These are phyloP conservation scores for Ctenosaura bakeri DNA, from an alignment of 2,797 vertebrate species.

Conservation along the genomic window DNA sequence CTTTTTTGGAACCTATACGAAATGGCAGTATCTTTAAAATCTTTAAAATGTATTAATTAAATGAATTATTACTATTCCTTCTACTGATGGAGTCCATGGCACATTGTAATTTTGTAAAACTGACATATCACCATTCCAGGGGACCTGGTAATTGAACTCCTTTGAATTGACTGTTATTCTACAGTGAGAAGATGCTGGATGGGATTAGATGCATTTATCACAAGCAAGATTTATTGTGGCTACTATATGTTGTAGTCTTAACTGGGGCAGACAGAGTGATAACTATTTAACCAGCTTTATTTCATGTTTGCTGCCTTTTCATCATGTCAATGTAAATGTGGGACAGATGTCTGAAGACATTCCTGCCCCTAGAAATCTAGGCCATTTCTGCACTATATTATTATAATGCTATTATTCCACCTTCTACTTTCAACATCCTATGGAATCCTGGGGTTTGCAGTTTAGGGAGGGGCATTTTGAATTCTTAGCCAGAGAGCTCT, in stretches of 20 bases:
- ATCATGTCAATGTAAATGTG: neutral
- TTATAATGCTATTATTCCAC: no score
- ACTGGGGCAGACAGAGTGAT: neutral
- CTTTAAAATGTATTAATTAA: neutral
- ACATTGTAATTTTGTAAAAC: neutral
- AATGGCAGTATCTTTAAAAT: neutral
- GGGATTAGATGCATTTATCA: neutral
- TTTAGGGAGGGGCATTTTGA: no score
- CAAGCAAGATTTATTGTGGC: neutral
- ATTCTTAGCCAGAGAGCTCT: no score
- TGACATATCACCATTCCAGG: neutral
- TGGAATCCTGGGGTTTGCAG: no score
- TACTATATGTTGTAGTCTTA: neutral
- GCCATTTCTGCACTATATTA: no score
- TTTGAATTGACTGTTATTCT: neutral
- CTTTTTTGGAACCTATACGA: no score
- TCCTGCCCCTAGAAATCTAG: neutral
- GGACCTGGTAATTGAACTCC: neutral
- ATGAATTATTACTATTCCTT: neutral
- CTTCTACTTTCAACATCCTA: no score
- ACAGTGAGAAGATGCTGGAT: neutral
- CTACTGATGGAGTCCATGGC: neutral
- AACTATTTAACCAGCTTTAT: neutral
- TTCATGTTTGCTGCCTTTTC: neutral
- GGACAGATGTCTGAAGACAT: neutral